These are phyloP conservation scores for Cylloceria caligata DNA, from an alignment of 2,888 invertebrate genomes.

Conservation along the genomic window DNA sequence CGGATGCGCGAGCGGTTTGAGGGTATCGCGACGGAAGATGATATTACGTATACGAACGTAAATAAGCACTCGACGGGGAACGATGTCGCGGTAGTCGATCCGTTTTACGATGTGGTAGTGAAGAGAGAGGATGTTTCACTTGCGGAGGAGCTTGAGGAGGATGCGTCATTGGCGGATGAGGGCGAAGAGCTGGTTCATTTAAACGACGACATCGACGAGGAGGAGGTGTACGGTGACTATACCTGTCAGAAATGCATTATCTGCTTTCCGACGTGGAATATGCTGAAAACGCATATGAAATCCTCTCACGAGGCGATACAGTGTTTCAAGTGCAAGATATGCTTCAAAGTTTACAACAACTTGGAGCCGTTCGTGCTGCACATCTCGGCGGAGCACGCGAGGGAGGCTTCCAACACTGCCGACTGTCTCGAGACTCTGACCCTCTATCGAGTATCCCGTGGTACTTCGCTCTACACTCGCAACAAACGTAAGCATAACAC, in stretches of 20 bases:
- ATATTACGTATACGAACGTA: background rate
- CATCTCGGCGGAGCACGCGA: constrained; percentile 72
- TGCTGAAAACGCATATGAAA: constrained; percentile 63
- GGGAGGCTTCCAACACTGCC: background rate
- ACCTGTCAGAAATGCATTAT: constrained; percentile 68
- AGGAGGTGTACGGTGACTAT: constrained; percentile 69
- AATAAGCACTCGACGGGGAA: background rate
- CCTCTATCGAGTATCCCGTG: constrained; percentile 49
- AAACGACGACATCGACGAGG: constrained; percentile 64
- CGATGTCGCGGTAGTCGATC: background rate
- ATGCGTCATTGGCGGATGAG: constrained; percentile 16
- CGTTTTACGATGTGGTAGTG: constrained; percentile 21
- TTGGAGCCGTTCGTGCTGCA: constrained; percentile 72
- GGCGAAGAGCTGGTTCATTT: constrained; percentile 42
- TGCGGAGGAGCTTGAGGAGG: background rate
- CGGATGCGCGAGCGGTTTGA: background rate
- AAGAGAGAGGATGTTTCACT: background rate
- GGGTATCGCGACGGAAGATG: background rate
- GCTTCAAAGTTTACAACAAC: constrained; percentile 74
- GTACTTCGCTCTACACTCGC: constrained; percentile 41
- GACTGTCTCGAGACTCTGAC: constrained; percentile 42
- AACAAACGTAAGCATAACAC: constrained; percentile 1
- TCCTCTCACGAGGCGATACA: constrained; percentile 64
- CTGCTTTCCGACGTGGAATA: constrained; percentile 52
- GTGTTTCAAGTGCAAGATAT: constrained; percentile 75